Conservation (phyloP, 92 coral and sea anemone species). For the Epizoanthus illoricatus region DNA sequence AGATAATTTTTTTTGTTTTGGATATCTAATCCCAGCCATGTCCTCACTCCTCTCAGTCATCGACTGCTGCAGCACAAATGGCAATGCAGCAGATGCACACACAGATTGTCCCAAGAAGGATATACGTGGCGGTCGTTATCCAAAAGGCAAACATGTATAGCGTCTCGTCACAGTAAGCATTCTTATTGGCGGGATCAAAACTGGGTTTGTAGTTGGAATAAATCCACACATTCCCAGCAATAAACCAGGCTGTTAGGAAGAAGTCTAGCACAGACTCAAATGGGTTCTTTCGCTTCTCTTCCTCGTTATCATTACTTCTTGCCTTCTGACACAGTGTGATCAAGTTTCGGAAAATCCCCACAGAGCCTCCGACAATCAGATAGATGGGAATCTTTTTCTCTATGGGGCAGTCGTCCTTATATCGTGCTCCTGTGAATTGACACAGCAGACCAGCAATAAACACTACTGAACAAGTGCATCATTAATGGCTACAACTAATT, state of each 20-base stretch:
- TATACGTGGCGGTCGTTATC: conserved; percentile 78
- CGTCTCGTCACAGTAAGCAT: too few species aligned
- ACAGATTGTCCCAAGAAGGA: conserved; percentile 47
- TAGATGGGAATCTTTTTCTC: conserved; percentile 87
- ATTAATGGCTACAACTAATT: too few species aligned
- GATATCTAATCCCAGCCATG: too few species aligned
- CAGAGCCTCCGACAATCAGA: conserved; percentile 83
- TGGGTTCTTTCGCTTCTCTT: conserved; percentile 44
- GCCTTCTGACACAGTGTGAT: conserved; percentile 65
- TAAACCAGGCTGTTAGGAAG: conserved; percentile 64
- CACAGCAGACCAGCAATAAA: conserved; percentile 51
- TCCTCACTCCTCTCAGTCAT: neutral
- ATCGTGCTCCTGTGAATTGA: conserved; percentile 18
- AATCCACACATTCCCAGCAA: conserved; percentile 63
- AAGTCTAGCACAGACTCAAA: conserved; percentile 69
- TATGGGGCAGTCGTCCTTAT: conserved; percentile 75
- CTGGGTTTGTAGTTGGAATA: conserved; percentile 67
- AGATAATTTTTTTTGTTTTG: too few species aligned
- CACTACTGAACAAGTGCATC: too few species aligned
- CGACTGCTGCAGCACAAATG: neutral
- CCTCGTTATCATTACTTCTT: conserved; percentile 30
- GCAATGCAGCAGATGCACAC: neutral
- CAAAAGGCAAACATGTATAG: conserved; percentile 60
- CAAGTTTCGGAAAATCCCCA: conserved; percentile 75
- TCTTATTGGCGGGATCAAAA: conserved; percentile 6